Percentiles rank a stretch among this genome's conserved stretches.
Conservation (phyloP, 2,888 invertebrate species). For the Seira musarum region DNA sequence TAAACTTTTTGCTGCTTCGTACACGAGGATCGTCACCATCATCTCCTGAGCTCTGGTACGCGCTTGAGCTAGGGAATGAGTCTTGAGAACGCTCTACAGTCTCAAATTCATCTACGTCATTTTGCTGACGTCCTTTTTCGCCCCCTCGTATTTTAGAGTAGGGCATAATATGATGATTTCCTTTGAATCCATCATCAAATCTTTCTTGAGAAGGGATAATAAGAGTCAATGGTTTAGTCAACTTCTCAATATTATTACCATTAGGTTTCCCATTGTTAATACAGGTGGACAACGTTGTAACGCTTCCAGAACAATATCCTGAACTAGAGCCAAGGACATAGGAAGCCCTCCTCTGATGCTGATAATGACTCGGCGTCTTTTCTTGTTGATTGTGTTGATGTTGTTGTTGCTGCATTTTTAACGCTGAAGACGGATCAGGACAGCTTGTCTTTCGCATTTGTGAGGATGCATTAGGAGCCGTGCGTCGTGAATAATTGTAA, state of each 20-base stretch:
- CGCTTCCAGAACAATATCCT: slow-evolving; percentile 49
- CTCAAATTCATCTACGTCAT: slow-evolving; percentile 31
- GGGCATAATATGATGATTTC: background rate
- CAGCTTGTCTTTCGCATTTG: slow-evolving; percentile 40
- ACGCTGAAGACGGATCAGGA: slow-evolving; percentile 36
- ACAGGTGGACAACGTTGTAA: slow-evolving; percentile 47
- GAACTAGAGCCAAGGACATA: slow-evolving; percentile 53
- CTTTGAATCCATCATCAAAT: slow-evolving; percentile 14
- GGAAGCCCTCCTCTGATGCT: slow-evolving; percentile 49
- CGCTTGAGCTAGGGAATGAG: slow-evolving; percentile 63
- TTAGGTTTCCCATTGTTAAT: slow-evolving; percentile 19
- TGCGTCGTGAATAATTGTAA: slow-evolving; percentile 48
- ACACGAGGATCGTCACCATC: slow-evolving; percentile 27
- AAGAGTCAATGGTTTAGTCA: slow-evolving; percentile 63
- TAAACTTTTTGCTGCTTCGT: background rate
- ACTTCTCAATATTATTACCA: slow-evolving; percentile 6
- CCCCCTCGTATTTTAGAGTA: slow-evolving; percentile 1
- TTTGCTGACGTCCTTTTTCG: slow-evolving; percentile 1
- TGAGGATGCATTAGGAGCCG: slow-evolving; percentile 31
- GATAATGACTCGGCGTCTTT: background rate
- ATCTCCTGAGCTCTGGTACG: slow-evolving; percentile 62
- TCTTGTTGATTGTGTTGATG: slow-evolving; percentile 19
- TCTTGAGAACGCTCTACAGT: slow-evolving; percentile 36
- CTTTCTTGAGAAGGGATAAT: slow-evolving; percentile 62
- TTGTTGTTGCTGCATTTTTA: slow-evolving; percentile 14